Base-by-base conservation (phyloP, 2,888 invertebrate species). In the Lasioglossum morio region DNA sequence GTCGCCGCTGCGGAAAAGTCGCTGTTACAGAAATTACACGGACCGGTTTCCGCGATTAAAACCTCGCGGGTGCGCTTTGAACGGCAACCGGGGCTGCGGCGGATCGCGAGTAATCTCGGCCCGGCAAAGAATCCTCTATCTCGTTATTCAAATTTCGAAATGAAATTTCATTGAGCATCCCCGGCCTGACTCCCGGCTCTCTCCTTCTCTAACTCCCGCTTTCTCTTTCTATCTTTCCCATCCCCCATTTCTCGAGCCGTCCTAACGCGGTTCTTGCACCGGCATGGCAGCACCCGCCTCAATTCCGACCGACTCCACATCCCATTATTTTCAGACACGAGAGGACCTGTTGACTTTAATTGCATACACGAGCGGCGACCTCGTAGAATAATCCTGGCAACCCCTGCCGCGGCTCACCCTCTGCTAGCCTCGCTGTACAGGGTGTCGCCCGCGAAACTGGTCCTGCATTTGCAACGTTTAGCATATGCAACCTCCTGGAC, bases 271-370 rank as follows among this genome's bases (percentile, higher is more conserved):
- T 70, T 85, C 72, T 77, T 81, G 63, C 76, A 37, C 30, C 30
- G 27, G 43, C 70, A 46, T 63, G 60, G 34, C 66, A 34, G 66
- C 66, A 34, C 34, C 27, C 43, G 57, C 53, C 75, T 75, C 80
- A 40, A 72, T 82, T 79, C 79, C 84, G 73, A 72, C 73, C 82
- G 72, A 23, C 76, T 80, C 69, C 80, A 37, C 77, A 37, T 89
- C 43, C 86, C 72, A 89, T 87, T 89, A 90, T 89, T 84, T 85
- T 46, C 69, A 80, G 70, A 79, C 84, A 74, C 82, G 66, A 85
- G 79, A 85, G 81, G 66, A 89, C 87, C 87, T 89, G 90, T 90
- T 89, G 86, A 91, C 89, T 87, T 88, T 88, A 87, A 90, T 90
- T 87, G 87, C 89, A 79, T 83, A 84, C 81, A 77, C 85, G 86